Evolutionary conservation across 2,797 vertebrate species (phyloP), one percentile per base, ranked within the genome.

Genomic region (Glossophaga mutica): DNA sequence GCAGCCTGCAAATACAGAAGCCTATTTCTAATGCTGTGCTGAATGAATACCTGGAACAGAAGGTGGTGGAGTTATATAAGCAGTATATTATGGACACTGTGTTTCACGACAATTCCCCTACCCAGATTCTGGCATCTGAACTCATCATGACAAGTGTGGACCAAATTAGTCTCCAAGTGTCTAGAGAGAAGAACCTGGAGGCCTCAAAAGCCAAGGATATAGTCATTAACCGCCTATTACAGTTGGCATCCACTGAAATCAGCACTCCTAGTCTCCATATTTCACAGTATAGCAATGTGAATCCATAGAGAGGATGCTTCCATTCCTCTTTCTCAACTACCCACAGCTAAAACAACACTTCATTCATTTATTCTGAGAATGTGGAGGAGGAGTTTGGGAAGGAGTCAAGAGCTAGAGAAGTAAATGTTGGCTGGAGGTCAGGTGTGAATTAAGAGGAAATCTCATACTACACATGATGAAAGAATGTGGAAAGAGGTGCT

Each of bases 211-310:
- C 99, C 97, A 99, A 99, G 95, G 99, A 99, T 98, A 99, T 99
- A 98, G 99, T 99, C 86, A 99, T 99, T 88, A 99, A 98, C 98
- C 99, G 99, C 95, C 98, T 99, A 62, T 86, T 99, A 94, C 98
- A 99, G 90, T 99, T 99, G 92, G 98, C 99, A 76, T 99, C 99
- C 6, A 99, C 99, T 76, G 99, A 99, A 98, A 99, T 99, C 96
- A 99, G 99, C 96, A 99, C 99, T 0, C 99, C 99, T 5, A 98
- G 99, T 86, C 98, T 99, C 87, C 99, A 99, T 97, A 99, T 99
- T 97, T 99, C 99, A 87, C 98, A 98, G 0, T 99, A 98, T 2
- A 98, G 98, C 97, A 92, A 98, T 32, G 93, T 97, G 52, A 98
- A 96, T 48, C 32, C 44, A 19, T 98, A 97, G 96, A 90, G 22